These are phyloP conservation scores for Parasteatoda tepidariorum DNA, from an alignment of 1,140 invertebrate genomes.

Conservation along the genomic window DNA sequence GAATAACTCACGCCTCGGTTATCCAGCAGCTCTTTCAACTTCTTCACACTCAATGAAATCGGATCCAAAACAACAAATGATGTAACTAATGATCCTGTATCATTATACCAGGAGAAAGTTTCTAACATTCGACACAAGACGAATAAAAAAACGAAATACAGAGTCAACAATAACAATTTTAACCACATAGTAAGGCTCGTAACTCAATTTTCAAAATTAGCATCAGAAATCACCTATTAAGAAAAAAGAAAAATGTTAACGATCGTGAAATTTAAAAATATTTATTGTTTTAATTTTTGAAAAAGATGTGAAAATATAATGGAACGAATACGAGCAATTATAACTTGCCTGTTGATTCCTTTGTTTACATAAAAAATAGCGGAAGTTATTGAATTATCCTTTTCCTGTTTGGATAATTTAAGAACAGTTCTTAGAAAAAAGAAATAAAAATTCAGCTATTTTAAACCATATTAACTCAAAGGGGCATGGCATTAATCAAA, in stretches of 20 bases:
- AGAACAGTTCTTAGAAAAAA: neutral
- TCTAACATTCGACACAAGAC: constrained; percentile 69
- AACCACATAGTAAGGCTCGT: constrained; percentile 67
- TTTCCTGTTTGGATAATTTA: neutral
- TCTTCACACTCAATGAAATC: constrained; percentile 70
- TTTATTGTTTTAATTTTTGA: too few species aligned
- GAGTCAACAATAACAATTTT: constrained; percentile 67
- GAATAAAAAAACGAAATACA: constrained; percentile 68
- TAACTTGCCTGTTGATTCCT: neutral
- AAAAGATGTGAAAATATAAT: too few species aligned
- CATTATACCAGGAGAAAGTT: constrained; percentile 67
- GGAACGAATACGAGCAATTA: too few species aligned
- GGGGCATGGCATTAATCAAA: neutral
- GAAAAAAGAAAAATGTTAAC: too few species aligned
- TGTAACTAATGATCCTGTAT: constrained; percentile 63
- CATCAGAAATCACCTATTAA: too few species aligned
- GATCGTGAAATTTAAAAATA: too few species aligned
- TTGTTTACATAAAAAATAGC: neutral
- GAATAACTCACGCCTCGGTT: constrained; percentile 71
- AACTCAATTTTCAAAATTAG: too few species aligned
- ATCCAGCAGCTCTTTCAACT: constrained; percentile 71
- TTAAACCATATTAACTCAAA: neutral
- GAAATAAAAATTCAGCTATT: neutral
- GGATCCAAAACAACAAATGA: constrained; percentile 69
- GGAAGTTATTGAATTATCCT: neutral